Conservation (phyloP, 2,888 invertebrate species). For the Rhamphomyia laevipes region DNA sequence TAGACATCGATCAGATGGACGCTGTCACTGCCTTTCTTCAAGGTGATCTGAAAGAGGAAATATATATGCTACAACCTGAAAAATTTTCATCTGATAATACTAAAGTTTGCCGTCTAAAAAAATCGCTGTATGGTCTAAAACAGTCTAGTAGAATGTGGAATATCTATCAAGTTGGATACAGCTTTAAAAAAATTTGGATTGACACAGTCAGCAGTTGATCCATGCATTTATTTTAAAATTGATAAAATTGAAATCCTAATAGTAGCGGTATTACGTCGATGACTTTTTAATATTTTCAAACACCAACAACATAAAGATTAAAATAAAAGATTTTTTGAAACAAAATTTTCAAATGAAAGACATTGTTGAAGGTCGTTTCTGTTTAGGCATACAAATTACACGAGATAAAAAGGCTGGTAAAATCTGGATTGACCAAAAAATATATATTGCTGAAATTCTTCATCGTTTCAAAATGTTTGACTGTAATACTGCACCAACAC, state of each 20-base stretch:
- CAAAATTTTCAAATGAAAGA: neutral
- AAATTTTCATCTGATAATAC: neutral
- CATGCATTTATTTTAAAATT: neutral
- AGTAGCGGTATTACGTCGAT: neutral
- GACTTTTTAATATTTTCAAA: neutral
- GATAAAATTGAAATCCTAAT: neutral
- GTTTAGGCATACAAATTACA: neutral
- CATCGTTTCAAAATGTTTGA: neutral
- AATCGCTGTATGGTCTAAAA: conserved; percentile 6
- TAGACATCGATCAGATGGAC: conserved; percentile 7
- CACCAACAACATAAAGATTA: neutral
- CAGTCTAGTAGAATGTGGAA: conserved; percentile 5
- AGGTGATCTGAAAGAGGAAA: conserved; percentile 1
- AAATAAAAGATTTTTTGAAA: neutral
- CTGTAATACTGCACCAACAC: neutral
- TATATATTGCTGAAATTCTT: neutral
- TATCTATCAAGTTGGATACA: conserved; percentile 2
- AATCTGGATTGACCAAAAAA: neutral
- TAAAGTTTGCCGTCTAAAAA: conserved; percentile 3
- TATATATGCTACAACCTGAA: conserved; percentile 3
- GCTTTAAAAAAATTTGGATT: neutral
- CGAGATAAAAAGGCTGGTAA: neutral
- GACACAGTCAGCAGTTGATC: neutral
- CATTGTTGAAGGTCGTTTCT: neutral
- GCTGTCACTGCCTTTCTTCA: conserved; percentile 5